A percentile compares a stretch with the other conserved stretches of the same genome.
Evolutionary conservation across 2,113 vertebrate species (phyloP).

Genomic region (Calcarius ornatus): DNA sequence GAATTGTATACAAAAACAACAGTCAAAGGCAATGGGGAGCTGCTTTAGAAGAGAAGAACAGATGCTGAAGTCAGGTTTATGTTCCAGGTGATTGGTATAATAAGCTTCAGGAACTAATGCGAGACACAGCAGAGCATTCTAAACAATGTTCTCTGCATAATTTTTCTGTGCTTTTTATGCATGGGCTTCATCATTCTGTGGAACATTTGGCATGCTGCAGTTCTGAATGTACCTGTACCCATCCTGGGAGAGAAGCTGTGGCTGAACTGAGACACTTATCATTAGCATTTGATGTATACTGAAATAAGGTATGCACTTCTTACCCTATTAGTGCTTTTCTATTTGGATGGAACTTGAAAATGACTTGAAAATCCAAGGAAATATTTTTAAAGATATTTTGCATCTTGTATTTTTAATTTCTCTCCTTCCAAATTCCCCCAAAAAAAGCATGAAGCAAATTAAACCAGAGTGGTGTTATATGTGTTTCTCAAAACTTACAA

Average conservation of each 20-base stretch:
- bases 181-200: neutral
- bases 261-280: neutral
- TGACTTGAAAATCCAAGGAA: neutral
- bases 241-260: neutral
- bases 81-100: slow-evolving; percentile 34
- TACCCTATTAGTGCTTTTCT: neutral
- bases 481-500: neutral
- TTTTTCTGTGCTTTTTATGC: neutral
- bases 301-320: neutral
- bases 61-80: slow-evolving; percentile 38
- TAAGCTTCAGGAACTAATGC: neutral
- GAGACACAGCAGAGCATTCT: neutral
- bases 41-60: slow-evolving; percentile 14
- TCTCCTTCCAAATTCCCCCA: neutral
- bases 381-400: neutral
- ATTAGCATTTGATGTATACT: neutral
- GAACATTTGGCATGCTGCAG: neutral
- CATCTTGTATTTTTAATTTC: neutral
- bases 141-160: neutral
- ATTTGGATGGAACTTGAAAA: neutral
- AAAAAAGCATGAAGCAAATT: neutral
- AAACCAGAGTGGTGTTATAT: neutral
- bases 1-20: neutral
- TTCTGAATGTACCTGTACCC: neutral
- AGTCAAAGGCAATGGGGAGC: neutral